Conservation (phyloP, 2,888 invertebrate genomes). For the Crossocerus cetratus region DNA sequence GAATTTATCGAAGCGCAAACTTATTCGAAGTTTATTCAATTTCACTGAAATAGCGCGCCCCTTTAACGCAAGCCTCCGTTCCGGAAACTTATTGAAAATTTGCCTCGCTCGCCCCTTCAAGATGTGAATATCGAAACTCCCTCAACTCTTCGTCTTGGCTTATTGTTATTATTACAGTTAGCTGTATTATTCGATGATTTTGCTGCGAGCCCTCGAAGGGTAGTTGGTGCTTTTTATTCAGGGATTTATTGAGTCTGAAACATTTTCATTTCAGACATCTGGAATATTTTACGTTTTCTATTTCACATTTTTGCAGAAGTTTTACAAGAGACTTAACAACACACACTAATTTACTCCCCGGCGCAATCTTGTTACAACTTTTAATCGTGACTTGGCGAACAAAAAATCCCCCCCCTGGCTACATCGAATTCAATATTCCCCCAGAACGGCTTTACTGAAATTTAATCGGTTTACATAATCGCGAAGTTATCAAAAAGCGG, state of each 20-base stretch:
- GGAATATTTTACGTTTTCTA: too few relatives aligned
- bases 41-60: constrained; percentile 10
- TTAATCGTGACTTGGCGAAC: background rate
- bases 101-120: background rate
- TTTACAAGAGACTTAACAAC: too few relatives aligned
- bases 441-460: constrained; percentile 1
- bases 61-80: background rate
- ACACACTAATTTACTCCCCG: background rate
- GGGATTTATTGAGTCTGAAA: too few relatives aligned
- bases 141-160: too few relatives aligned
- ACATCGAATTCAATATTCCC: constrained; percentile 24
- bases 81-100: constrained; percentile 1
- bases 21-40: constrained; percentile 20
- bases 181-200: too few relatives aligned
- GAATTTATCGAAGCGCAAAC: background rate
- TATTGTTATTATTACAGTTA: too few relatives aligned
- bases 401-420: constrained; percentile 27
- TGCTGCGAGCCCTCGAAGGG: too few relatives aligned
- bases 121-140: too few relatives aligned
- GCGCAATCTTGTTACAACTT: constrained; percentile 1
- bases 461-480: constrained; percentile 11
- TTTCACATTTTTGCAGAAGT: too few relatives aligned
- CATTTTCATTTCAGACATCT: too few relatives aligned
- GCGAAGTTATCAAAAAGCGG: background rate
- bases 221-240: too few relatives aligned